These are phyloP conservation scores for Pseudochirops cupreus DNA, from an alignment of 2,797 vertebrate genomes.

Conservation along the genomic window DNA sequence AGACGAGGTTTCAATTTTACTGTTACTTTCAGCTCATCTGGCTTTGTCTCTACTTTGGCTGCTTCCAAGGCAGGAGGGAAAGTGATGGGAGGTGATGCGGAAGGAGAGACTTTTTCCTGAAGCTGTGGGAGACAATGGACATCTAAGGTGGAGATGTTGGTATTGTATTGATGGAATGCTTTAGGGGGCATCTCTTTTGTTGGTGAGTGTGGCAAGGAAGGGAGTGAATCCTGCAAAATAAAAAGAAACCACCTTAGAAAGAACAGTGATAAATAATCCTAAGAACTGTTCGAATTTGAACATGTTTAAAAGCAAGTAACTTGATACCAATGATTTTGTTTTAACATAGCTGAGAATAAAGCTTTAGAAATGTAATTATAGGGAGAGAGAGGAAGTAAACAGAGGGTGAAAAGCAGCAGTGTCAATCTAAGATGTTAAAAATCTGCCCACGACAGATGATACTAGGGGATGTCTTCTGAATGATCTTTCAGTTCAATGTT, in stretches of 20 bases:
- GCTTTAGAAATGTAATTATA: neutral
- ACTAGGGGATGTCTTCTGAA: neutral
- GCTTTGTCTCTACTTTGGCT: slow-evolving; percentile 89
- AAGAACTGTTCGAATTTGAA: neutral
- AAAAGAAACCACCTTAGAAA: slow-evolving; percentile 23
- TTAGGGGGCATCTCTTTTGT: slow-evolving; percentile 89
- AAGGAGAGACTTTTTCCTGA: slow-evolving; percentile 91
- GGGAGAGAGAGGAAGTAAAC: neutral
- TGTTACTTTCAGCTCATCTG: slow-evolving; percentile 95
- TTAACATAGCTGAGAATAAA: neutral
- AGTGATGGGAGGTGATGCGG: slow-evolving; percentile 89
- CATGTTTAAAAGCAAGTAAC: neutral
- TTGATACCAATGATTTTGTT: rapidly evolving
- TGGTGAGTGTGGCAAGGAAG: slow-evolving; percentile 86
- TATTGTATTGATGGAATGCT: slow-evolving; percentile 95
- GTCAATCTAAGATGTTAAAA: rapidly evolving
- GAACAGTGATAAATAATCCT: neutral
- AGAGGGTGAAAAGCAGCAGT: rapidly evolving
- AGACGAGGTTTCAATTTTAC: slow-evolving; percentile 95
- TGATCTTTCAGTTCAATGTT: neutral
- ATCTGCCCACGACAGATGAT: rapidly evolving
- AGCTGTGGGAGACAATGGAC: slow-evolving; percentile 96
- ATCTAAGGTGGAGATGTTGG: slow-evolving; percentile 96
- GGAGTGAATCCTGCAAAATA: slow-evolving; percentile 86
- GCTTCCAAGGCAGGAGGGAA: slow-evolving; percentile 91